These are phyloP conservation scores for Dascyllus trimaculatus DNA, from an alignment of 2,113 vertebrate genomes.

Conservation along the genomic window DNA sequence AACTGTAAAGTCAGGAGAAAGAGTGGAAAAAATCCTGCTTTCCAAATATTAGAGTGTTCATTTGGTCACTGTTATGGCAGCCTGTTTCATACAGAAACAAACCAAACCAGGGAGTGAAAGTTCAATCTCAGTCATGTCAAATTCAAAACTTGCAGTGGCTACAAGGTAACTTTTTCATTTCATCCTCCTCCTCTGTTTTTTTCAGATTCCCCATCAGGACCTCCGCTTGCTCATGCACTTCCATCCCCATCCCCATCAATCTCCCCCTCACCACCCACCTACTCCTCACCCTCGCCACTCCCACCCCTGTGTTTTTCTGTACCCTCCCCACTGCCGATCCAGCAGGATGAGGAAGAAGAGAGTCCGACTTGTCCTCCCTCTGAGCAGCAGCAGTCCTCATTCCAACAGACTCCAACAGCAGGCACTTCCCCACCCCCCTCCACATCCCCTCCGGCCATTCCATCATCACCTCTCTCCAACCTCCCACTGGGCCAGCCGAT, in stretches of 20 bases:
- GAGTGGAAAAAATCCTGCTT: no score
- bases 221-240: constrained; percentile 44
- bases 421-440: constrained; percentile 65
- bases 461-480: constrained; percentile 64
- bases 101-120: no score
- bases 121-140: no score
- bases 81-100: no score
- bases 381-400: constrained; percentile 44
- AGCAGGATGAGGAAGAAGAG: constrained; percentile 33
- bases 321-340: constrained; percentile 47
- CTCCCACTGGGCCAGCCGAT: constrained; percentile 66
- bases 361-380: constrained; percentile 2
- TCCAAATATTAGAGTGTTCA: no score
- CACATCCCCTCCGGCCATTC: constrained; percentile 61
- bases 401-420: constrained; percentile 53
- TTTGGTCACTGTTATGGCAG: no score
- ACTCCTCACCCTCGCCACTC: constrained; percentile 63
- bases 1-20: no score
- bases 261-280: constrained; percentile 66
- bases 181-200: neutral
- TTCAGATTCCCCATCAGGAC: constrained; percentile 73
- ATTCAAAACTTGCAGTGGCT: no score
- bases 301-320: constrained; percentile 64
- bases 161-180: neutral
- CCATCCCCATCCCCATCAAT: constrained; percentile 63